Percentiles rank a stretch among this genome's conserved stretches.
These are phyloP conservation scores for Glaucopsyche alexis DNA, from an alignment of 2,888 invertebrate genomes.

Conservation along the genomic window DNA sequence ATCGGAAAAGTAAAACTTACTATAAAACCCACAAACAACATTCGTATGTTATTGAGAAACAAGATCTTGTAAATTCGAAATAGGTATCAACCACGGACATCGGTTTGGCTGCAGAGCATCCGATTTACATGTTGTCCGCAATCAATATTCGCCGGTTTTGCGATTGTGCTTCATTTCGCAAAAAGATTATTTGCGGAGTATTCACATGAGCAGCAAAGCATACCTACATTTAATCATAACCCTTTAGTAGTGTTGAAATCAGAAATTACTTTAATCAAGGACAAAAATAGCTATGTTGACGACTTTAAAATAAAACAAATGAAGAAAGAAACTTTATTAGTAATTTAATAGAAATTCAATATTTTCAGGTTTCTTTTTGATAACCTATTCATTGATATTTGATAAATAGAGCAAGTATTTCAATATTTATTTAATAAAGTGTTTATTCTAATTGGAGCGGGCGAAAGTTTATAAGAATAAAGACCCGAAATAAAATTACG, in stretches of 20 bases:
- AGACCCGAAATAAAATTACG: slow-evolving; percentile 2
- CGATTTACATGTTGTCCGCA: slow-evolving; percentile 5
- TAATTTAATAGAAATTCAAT: too few species aligned
- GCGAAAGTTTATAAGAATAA: background rate
- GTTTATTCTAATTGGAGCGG: background rate
- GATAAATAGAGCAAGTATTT: too few species aligned
- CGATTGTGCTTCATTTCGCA: background rate
- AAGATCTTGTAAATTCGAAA: background rate
- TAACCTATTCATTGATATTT: too few species aligned
- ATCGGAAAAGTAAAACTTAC: background rate
- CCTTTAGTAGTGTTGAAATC: too few species aligned
- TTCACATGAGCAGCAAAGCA: background rate
- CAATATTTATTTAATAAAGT: background rate
- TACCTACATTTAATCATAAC: too few species aligned
- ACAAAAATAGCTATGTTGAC: too few species aligned
- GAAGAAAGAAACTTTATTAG: too few species aligned
- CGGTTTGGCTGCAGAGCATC: background rate
- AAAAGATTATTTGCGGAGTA: background rate
- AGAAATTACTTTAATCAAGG: too few species aligned
- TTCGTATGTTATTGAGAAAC: too few species aligned
- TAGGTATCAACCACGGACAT: background rate
- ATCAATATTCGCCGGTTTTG: background rate
- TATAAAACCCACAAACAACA: background rate
- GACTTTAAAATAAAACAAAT: too few species aligned
- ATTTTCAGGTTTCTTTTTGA: too few species aligned